Evolutionary conservation across 2,888 invertebrate genomes (phyloP), one percentile per base, ranked within the genome.

Genomic region (Agrotis clavis): DNA sequence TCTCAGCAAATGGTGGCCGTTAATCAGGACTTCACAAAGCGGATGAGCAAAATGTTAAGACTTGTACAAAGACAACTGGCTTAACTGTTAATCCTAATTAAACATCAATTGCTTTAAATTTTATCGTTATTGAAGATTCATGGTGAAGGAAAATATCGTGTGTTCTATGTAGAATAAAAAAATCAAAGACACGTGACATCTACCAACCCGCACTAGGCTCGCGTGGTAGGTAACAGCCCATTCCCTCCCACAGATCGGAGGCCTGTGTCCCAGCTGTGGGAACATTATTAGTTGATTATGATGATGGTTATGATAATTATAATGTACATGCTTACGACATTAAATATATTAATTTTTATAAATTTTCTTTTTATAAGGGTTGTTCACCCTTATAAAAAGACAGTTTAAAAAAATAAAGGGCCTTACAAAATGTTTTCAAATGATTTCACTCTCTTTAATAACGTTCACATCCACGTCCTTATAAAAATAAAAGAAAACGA

Each of bases 401-500:
- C n/a, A 19, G 35, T 35, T 0, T 57, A 48, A 69, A 41, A 70
- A 35, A 48, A 53, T 3, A 61, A 67, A 61, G 16, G 68, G 64
- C 45, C 54, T 51, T n/a, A 47, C 30, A 35, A 68, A 81, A 71
- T 71, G 50, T 65, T 81, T 69, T 25, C 71, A 64, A 61, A 81
- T 57, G 66, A 79, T 74, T 77, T 68, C 60, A 66, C 66, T 77
- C 71, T 64, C 54, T 71, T 67, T 69, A 72, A 78, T 86, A 82
- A 76, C 77, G 64, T 67, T 71, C 74, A 74, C 74, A 82, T 86
- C 82, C 84, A 68, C 78, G 74, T 81, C 71, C 82, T 81, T 82
- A 80, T 83, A 81, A 82, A 85, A 84, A 81, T 82, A 85, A 87
- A 85, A 81, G 84, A 73, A 81, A 83, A 79, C 69, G 74, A 87